Evolutionary conservation across 2,797 vertebrate species (phyloP).

Genomic region (Distichodus sexfasciatus): DNA sequence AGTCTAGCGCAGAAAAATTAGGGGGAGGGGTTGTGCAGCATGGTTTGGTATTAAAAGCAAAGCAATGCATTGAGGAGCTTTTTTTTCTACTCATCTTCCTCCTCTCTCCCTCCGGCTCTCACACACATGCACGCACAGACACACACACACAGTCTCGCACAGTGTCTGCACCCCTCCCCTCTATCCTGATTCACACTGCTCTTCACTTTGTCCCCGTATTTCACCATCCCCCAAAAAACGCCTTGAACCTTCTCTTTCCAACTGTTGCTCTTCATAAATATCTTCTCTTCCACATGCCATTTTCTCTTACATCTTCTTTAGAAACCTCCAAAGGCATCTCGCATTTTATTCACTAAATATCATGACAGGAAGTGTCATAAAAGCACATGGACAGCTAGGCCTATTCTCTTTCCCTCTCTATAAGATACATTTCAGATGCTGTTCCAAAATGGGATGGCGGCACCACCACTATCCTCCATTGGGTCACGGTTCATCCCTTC

Average conservation of each 20-base stretch:
- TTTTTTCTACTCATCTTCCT: slow-evolving; percentile 35
- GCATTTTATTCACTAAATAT: too few relatives aligned
- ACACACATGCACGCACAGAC: background rate
- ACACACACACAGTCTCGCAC: slow-evolving; percentile 6
- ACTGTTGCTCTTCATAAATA: too few relatives aligned
- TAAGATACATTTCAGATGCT: too few relatives aligned
- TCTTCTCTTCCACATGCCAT: too few relatives aligned
- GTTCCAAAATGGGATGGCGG: too few relatives aligned
- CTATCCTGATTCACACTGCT: slow-evolving; percentile 56
- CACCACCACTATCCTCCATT: too few relatives aligned
- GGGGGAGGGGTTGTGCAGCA: slow-evolving; percentile 67
- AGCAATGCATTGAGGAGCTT: slow-evolving; percentile 52
- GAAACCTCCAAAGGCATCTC: too few relatives aligned
- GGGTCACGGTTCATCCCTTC: too few relatives aligned
- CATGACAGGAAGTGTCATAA: too few relatives aligned
- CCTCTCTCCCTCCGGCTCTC: background rate
- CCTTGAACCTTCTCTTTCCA: background rate
- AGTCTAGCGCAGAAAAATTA: slow-evolving; percentile 48
- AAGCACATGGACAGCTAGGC: too few relatives aligned
- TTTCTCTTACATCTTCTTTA: too few relatives aligned
- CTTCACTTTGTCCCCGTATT: background rate
- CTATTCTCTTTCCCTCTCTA: too few relatives aligned
- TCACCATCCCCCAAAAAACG: background rate
- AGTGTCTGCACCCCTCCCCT: slow-evolving; percentile 40
- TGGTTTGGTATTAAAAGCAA: slow-evolving; percentile 66